Evolutionary conservation across 2,113 vertebrate genomes (phyloP).

Genomic region (Micronycteris hirsuta): DNA sequence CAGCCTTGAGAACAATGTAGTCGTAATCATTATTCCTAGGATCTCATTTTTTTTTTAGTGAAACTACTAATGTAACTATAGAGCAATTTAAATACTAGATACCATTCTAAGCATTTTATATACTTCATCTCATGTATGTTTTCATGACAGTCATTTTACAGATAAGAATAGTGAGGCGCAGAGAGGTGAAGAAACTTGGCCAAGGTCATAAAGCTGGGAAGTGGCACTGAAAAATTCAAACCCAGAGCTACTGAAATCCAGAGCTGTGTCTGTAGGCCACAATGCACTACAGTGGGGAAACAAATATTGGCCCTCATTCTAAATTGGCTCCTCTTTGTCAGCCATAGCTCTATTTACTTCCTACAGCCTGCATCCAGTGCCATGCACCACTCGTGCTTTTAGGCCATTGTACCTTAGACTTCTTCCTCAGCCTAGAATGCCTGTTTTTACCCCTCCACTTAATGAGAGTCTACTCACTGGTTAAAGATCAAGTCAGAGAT

Average conservation of each 20-base stretch:
- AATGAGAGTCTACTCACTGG: background rate
- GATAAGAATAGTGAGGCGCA: background rate
- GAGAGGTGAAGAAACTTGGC: background rate
- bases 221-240: background rate
- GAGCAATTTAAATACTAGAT: background rate
- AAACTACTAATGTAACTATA: background rate
- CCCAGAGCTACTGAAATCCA: background rate
- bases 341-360: background rate
- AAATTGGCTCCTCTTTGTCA: background rate
- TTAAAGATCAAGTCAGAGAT: constrained; percentile 4
- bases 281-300: background rate
- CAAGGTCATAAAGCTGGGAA: background rate
- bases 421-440: background rate
- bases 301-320: background rate
- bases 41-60: background rate
- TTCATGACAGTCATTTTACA: background rate
- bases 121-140: background rate
- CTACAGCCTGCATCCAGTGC: background rate
- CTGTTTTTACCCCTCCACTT: background rate
- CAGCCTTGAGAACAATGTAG: background rate
- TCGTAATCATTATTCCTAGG: background rate
- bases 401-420: background rate
- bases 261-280: background rate
- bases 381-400: background rate
- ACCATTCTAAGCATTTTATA: background rate